Evolutionary conservation across 2,113 vertebrate species (phyloP).

Genomic region (Ailurus styani): DNA sequence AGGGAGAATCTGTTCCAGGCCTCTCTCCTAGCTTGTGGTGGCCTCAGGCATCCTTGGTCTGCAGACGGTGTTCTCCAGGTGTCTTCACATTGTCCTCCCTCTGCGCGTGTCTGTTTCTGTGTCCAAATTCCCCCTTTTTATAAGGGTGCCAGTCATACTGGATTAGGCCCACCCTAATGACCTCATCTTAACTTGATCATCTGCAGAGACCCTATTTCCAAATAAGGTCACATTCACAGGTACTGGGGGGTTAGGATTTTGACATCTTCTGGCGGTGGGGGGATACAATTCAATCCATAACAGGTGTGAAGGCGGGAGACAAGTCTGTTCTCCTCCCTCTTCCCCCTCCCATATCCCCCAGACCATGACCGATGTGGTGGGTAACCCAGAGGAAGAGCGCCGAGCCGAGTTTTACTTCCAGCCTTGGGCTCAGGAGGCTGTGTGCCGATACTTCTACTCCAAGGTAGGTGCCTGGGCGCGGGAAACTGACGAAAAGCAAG

Average conservation of each 20-base stretch:
- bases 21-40: neutral
- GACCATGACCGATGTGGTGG: constrained; percentile 99
- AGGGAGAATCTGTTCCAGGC: neutral
- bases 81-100: neutral
- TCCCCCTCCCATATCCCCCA: constrained; percentile 69
- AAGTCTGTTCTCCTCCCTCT: neutral
- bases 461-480: constrained; percentile 84
- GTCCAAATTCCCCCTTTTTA: neutral
- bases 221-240: constrained; percentile 1
- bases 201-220: constrained; percentile 28
- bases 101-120: neutral
- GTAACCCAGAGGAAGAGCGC: constrained; percentile 97
- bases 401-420: constrained; percentile 99
- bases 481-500: neutral
- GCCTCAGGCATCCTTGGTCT: neutral
- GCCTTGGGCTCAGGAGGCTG: constrained; percentile 98
- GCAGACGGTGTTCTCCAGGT: neutral
- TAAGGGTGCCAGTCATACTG: neutral
- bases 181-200: neutral
- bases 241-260: neutral
- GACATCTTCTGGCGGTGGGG: neutral
- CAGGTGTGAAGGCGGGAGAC: neutral
- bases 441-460: constrained; percentile 98
- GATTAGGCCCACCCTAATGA: neutral
- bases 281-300: neutral